These are phyloP conservation scores for Tachina fera DNA, from an alignment of 2,888 invertebrate genomes.

Conservation along the genomic window DNA sequence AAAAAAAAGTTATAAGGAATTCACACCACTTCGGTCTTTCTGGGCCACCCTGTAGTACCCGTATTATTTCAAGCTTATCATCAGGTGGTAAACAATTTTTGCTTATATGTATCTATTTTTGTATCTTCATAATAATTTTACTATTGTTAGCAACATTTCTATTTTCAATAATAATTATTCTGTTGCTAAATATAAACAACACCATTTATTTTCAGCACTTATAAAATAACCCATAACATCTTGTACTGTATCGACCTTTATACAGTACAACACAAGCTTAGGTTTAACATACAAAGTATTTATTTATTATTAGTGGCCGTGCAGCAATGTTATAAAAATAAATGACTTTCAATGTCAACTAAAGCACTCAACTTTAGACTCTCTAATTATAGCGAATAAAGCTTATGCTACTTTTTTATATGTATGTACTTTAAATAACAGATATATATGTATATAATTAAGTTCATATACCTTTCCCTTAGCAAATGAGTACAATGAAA, in stretches of 20 bases:
- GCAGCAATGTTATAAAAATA: constrained; percentile 13
- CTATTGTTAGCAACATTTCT: background rate
- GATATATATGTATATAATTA: background rate
- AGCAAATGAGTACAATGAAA: constrained; percentile 21
- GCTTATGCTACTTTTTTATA: constrained; percentile 8
- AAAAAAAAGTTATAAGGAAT: too few species aligned
- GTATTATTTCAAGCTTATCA: background rate
- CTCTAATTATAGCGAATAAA: constrained; percentile 9
- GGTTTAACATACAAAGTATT: background rate
- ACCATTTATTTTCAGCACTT: background rate
- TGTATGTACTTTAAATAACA: background rate
- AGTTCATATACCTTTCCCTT: constrained; percentile 43
- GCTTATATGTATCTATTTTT: background rate
- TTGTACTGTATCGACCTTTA: constrained; percentile 17
- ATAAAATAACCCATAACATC: background rate
- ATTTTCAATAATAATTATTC: background rate
- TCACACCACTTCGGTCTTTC: too few species aligned
- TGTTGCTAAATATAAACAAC: background rate
- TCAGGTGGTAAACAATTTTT: background rate
- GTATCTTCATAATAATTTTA: background rate
- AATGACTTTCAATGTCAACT: constrained; percentile 41
- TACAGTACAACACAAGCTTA: constrained; percentile 1
- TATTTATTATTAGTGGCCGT: constrained; percentile 11
- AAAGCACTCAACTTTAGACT: constrained; percentile 46
- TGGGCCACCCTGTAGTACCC: too few species aligned